Conservation (phyloP, 2,888 invertebrate species). For the Plebejus argus region DNA sequence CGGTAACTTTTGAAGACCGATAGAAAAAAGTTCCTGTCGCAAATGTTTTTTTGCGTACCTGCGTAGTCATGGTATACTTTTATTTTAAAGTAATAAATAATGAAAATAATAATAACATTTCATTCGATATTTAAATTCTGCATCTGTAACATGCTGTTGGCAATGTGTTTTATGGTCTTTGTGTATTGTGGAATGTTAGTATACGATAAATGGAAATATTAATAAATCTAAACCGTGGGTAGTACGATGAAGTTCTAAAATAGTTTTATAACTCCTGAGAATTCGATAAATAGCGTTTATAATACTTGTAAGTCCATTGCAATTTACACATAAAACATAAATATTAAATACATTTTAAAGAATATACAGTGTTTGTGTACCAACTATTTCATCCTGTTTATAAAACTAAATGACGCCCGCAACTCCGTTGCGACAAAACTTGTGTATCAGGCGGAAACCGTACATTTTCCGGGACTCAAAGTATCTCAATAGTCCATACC, state of each 20-base stretch:
- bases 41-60: neutral
- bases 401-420: neutral
- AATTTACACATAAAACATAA: neutral
- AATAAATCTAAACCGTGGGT: conserved; percentile 6
- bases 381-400: neutral
- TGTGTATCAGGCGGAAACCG: no score
- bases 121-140: neutral
- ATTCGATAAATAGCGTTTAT: conserved; percentile 3
- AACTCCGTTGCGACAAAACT: no score
- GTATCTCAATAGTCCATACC: no score
- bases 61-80: no score
- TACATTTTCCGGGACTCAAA: no score
- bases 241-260: conserved; percentile 9
- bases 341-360: neutral
- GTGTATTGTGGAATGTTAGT: neutral
- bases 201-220: conserved; percentile 5
- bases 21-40: no score
- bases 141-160: neutral
- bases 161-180: neutral
- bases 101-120: neutral
- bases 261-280: conserved; percentile 11
- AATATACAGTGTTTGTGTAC: neutral
- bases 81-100: neutral
- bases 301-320: neutral
- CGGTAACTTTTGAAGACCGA: no score